These are phyloP conservation scores for Pionites leucogaster DNA, from an alignment of 2,113 vertebrate genomes.

Conservation along the genomic window DNA sequence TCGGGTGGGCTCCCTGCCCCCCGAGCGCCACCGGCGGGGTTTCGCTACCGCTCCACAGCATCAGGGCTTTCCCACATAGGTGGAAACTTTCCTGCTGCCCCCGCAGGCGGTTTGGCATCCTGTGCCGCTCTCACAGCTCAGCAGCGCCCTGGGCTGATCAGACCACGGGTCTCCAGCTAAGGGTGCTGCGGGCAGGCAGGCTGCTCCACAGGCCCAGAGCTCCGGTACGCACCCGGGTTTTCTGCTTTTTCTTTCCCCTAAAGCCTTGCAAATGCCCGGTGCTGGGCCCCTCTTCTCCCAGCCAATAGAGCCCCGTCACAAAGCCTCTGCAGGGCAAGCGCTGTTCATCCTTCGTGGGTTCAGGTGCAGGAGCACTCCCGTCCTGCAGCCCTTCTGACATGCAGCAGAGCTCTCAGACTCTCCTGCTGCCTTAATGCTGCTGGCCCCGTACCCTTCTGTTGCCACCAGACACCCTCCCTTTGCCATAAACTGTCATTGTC, in stretches of 20 bases:
- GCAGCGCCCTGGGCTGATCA: neutral
- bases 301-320: fast-evolving
- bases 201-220: neutral
- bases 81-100: neutral
- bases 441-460: neutral
- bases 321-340: neutral
- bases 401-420: neutral
- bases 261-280: neutral
- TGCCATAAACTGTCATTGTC: neutral
- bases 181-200: neutral
- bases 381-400: neutral
- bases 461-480: neutral
- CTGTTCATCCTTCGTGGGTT: neutral
- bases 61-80: neutral
- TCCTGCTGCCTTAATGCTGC: neutral
- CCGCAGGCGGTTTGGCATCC: neutral
- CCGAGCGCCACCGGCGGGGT: neutral
- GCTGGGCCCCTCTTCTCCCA: neutral
- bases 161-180: neutral
- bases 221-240: neutral
- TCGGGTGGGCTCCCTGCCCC: neutral
- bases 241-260: neutral
- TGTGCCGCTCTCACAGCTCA: neutral
- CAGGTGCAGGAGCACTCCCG: neutral
- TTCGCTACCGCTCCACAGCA: neutral